Base-by-base conservation (phyloP, 2,113 vertebrate genomes). In the Lucifuga dentata region DNA sequence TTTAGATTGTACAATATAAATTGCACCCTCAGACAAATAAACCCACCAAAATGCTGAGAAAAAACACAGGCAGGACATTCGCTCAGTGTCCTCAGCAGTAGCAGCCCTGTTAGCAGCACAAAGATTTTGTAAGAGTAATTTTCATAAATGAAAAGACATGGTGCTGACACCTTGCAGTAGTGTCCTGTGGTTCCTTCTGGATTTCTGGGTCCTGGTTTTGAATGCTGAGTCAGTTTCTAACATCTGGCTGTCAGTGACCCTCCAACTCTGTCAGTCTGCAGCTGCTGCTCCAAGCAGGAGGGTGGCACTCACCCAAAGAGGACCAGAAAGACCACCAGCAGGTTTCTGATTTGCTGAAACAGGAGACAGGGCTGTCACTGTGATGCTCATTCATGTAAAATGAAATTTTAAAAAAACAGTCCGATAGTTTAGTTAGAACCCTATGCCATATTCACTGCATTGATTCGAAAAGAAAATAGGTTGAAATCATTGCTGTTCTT, bases 191-290 rank as follows among this genome's bases (percentile, higher is more conserved):
- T 40, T 72, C 61, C 46, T 86, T 65, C 79, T 80, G 75, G 83
- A 75, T 82, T 68, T 76, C 81, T 73, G 78, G 73, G 73, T 84
- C 77, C 71, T 77, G 60, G 65, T 60, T 52, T 76, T 44, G 71
- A 73, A 84, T 79, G 78, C 81, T 87, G 86, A 87, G 74, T 79
- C 80, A 86, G 78, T 84, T 85, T 83, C 68, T 43, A 88, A 92
- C 91, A 93, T 89, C 90, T 92, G 91, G 90, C 73, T 72, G 63
- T 85, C 64, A 65, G 71, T 89, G 89, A 89, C 88, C 88, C 80
- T 83, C 76, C 68, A 80, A 78, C 64, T 87, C 80, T 76, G 78
- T n/a, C 81, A 87, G 73, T 81, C 73, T 87, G 87, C 91, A 92
- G 91, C 91, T 91, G 91, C 82, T 83, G 79, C 84, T 80, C 82